phyloP scores from a whole-genome alignment of 2,888 invertebrate genomes.

The Abrostola tripartita region DNA sequence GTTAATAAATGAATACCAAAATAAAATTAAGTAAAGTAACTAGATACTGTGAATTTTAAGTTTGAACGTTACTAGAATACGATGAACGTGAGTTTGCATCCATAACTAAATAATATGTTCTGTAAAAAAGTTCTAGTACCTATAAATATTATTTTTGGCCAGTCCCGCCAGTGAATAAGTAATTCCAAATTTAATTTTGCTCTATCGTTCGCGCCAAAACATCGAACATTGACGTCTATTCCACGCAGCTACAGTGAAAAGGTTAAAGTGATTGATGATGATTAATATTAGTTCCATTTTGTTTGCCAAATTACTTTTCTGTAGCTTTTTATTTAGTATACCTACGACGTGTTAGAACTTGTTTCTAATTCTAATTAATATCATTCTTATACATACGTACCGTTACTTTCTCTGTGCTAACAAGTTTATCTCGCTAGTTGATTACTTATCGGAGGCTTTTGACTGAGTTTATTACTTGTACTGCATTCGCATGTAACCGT shows the following conservation, averaged over 20 bases:
- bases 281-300: constrained; percentile 13
- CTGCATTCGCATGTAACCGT: constrained; percentile 14
- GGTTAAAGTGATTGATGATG: neutral
- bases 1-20: too few relatives aligned
- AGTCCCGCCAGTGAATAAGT: too few relatives aligned
- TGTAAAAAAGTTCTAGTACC: too few relatives aligned
- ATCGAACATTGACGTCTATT: neutral
- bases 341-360: constrained; percentile 16
- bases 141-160: too few relatives aligned
- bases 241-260: neutral
- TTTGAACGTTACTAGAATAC: too few relatives aligned
- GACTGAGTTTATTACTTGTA: constrained; percentile 25
- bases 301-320: constrained; percentile 10
- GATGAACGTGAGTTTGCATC: too few relatives aligned
- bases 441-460: constrained; percentile 33
- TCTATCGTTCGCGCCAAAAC: too few relatives aligned
- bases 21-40: too few relatives aligned
- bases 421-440: constrained; percentile 45
- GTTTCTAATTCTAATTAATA: constrained; percentile 45
- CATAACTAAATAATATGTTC: too few relatives aligned
- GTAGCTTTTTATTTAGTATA: constrained; percentile 14
- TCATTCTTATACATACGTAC: constrained; percentile 25
- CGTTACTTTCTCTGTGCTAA: constrained; percentile 41
- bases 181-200: too few relatives aligned
- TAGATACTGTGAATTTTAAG: too few relatives aligned